These are phyloP conservation scores for Eumerus sabulonum DNA, from an alignment of 2,888 invertebrate genomes.

Conservation along the genomic window DNA sequence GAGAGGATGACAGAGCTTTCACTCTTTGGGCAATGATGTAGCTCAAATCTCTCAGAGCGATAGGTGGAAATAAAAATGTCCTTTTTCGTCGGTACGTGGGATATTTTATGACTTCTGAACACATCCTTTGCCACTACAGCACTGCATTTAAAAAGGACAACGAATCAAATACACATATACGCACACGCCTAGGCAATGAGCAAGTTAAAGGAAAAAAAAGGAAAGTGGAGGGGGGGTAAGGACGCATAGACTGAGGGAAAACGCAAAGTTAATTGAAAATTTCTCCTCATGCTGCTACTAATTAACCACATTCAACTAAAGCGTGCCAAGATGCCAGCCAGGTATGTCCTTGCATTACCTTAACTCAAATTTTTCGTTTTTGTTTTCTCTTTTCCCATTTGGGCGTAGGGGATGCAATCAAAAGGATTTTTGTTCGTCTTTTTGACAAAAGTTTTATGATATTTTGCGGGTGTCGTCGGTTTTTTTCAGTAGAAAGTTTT, in stretches of 20 bases:
- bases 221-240: not conserved
- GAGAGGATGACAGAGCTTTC: slow-evolving; percentile 7
- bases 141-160: not conserved
- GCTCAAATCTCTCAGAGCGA: slow-evolving; percentile 28
- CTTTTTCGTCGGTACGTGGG: not conserved
- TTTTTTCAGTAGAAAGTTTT: slow-evolving; percentile 3
- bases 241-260: not conserved
- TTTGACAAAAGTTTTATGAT: slow-evolving; percentile 3
- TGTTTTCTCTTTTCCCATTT: too few species aligned
- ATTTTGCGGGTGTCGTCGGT: not conserved
- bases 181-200: not conserved
- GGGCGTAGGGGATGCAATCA: slow-evolving; percentile 37
- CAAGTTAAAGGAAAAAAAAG: slow-evolving; percentile 26
- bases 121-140: too few species aligned
- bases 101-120: slow-evolving; percentile 3
- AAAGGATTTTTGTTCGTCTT: slow-evolving; percentile 38
- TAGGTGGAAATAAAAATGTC: not conserved
- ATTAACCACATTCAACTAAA: slow-evolving; percentile 52
- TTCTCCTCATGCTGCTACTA: slow-evolving; percentile 44
- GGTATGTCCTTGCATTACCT: too few species aligned
- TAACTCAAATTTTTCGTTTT: too few species aligned
- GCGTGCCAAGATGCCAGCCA: slow-evolving; percentile 2
- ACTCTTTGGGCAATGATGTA: slow-evolving; percentile 1
- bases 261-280: slow-evolving; percentile 58
- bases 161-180: slow-evolving; percentile 14